Evolutionary conservation across 2,888 invertebrate genomes (phyloP), one percentile per base, ranked within the genome.

Genomic region (Hoplodrina blanda): DNA sequence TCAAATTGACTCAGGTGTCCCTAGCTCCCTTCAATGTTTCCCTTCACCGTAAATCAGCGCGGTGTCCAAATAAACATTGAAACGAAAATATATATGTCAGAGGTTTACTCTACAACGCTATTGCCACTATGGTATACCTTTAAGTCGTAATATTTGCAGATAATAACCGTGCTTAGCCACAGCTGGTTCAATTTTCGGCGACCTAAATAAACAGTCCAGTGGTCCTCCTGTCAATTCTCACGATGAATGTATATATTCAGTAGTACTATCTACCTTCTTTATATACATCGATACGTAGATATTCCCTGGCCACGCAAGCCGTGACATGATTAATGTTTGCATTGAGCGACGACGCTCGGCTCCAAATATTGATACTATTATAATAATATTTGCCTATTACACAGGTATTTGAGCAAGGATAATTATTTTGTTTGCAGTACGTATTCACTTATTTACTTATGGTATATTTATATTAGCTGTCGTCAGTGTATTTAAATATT

Each of bases 261-360:
- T 79, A 25, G n/a, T 76, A 49, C 11, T 41, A 78, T 8, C 8
- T 55, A 55, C 30, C 53, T 54, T 54, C 53, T 76, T 25, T 57
- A 49, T 64, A 62, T 46, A 74, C 20, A 41, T 33, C 13, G 41
- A 59, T 65, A 60, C 8, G 30, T 74, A 75, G 52, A 30, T 74
- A 80, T 60, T 80, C 56, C 68, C 61, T 80, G 61, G 56, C 46
- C 68, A 80, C 56, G 76, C 80, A 56, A 80, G 55, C 60, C 46
- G 56, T 80, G 56, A 59, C 81, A 76, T 80, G 81, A 76, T 76
- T 80, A 76, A 76, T 76, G 77, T 81, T 76, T 81, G 50, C 76
- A 76, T 59, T 76, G 76, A 67, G 67, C 60, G 50, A 57, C 61
- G 50, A 60, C 41, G 46, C 70, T 59, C 57, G 20, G 55, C 53